Percentiles rank a stretch among this genome's conserved stretches.
These are phyloP conservation scores for Limanda limanda DNA, from an alignment of 2,113 vertebrate species.

Conservation along the genomic window DNA sequence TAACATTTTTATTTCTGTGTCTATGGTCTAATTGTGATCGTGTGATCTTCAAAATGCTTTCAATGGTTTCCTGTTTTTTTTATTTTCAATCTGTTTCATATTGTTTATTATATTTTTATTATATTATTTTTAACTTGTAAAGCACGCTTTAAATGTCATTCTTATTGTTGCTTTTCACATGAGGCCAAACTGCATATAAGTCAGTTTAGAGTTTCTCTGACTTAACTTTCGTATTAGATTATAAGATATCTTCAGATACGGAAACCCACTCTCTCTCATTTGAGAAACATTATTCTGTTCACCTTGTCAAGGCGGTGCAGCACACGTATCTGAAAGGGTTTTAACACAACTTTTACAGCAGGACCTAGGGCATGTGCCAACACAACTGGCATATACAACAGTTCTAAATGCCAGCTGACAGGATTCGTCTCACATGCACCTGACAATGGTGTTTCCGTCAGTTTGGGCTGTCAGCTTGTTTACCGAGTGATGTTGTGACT, in stretches of 20 bases:
- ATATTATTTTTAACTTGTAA: too few species aligned
- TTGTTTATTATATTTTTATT: too few species aligned
- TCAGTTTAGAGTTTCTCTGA: background rate
- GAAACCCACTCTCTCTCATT: background rate
- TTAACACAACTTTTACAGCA: background rate
- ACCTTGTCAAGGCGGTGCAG: background rate
- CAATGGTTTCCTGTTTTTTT: too few species aligned
- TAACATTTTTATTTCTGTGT: too few species aligned
- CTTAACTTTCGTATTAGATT: background rate
- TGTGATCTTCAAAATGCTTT: too few species aligned
- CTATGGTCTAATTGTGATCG: too few species aligned
- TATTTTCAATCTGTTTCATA: too few species aligned
- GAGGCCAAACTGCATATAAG: background rate
- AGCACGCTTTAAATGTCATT: background rate
- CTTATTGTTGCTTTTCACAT: background rate
- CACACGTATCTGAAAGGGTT: background rate
- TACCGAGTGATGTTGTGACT: slow-evolving; percentile 29
- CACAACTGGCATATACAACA: background rate
- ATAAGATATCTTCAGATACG: background rate
- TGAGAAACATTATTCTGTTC: background rate
- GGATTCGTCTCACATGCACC: background rate
- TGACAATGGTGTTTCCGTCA: slow-evolving; percentile 6
- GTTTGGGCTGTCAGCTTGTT: slow-evolving; percentile 33
- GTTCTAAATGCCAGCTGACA: slow-evolving; percentile 4
- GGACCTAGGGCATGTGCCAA: background rate